Conservation (phyloP, 2,888 invertebrate genomes). For the Pseudanteris insignis region DNA sequence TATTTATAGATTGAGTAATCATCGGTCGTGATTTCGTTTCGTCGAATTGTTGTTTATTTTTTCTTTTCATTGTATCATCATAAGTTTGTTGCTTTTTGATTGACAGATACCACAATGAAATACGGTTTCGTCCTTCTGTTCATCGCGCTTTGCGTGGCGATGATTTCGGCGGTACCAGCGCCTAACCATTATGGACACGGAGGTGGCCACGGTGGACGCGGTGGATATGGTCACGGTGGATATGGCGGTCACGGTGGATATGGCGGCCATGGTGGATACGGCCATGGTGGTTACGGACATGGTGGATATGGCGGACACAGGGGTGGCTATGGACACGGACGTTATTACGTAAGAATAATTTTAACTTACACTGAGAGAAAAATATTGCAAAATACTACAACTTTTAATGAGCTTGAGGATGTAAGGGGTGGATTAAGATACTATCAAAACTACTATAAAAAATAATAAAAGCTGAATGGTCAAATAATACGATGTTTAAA, state of each 20-base stretch:
- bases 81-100: not conserved
- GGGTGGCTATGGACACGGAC: not conserved
- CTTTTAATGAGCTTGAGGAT: no score
- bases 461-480: no score
- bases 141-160: not conserved
- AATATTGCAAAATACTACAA: no score
- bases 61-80: not conserved
- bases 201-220: not conserved
- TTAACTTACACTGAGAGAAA: no score
- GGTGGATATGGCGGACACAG: not conserved
- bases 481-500: not conserved
- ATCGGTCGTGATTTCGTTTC: no score
- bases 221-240: conserved; percentile 4
- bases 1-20: no score
- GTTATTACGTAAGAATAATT: conserved; percentile 1
- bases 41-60: no score
- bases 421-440: no score
- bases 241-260: not conserved
- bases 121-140: conserved; percentile 2
- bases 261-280: not conserved
- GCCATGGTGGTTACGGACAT: not conserved
- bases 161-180: not conserved
- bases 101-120: conserved; percentile 1
- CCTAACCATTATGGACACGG: not conserved
- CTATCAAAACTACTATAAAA: no score